Conservation (phyloP, 2,888 invertebrate genomes). For the Scelioninae gen. 1 region DNA sequence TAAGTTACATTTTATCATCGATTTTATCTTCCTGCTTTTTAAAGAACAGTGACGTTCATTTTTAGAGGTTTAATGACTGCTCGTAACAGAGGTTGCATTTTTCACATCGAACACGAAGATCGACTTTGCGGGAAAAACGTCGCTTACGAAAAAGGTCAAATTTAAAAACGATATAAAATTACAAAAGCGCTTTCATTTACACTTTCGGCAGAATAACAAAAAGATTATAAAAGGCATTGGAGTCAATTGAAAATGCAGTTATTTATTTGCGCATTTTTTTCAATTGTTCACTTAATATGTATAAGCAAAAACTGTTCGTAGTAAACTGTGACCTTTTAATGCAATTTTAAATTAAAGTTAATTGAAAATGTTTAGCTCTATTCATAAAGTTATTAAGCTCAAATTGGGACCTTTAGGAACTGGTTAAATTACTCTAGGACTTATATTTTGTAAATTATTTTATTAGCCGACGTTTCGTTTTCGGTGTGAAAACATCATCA, state of each 20-base stretch:
- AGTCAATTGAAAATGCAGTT: too few species aligned
- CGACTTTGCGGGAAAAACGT: conserved; percentile 31
- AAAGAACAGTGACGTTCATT: conserved; percentile 46
- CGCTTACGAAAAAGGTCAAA: conserved; percentile 16
- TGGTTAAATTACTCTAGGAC: too few species aligned
- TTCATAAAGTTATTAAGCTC: too few species aligned
- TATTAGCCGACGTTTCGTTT: too few species aligned
- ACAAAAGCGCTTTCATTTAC: conserved; percentile 43
- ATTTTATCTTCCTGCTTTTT: conserved; percentile 50
- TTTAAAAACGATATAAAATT: conserved; percentile 43
- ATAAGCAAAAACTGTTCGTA: too few species aligned
- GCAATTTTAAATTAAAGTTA: too few species aligned
- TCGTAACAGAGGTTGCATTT: conserved; percentile 28
- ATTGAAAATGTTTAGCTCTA: too few species aligned
- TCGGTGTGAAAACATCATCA: too few species aligned
- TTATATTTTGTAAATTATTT: too few species aligned
- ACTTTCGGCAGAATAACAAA: conserved; percentile 9
- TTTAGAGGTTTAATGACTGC: conserved; percentile 49
- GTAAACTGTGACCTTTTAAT: too few species aligned
- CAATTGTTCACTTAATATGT: too few species aligned
- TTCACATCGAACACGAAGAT: conserved; percentile 19
- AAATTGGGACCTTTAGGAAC: too few species aligned
- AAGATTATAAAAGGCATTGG: neutral
- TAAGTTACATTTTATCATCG: conserved; percentile 56
- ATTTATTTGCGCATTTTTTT: neutral